Conservation (phyloP, 2,888 invertebrate genomes). For the Drosophila cracens region DNA sequence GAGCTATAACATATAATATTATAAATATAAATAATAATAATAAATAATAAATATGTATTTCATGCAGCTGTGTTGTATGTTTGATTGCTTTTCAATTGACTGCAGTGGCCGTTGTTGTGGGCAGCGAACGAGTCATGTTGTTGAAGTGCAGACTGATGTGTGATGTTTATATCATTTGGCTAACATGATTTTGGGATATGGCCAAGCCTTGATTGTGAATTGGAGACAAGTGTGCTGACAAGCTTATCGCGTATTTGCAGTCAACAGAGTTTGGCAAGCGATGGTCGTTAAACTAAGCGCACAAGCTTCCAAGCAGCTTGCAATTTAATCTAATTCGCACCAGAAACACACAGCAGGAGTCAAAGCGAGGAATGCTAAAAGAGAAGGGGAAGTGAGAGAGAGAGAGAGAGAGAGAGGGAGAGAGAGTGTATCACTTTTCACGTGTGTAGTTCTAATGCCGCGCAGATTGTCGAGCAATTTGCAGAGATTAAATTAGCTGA, state of each 20-base stretch:
- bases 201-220: not conserved
- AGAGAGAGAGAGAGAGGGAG: not conserved
- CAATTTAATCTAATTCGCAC: slow-evolving; percentile 70
- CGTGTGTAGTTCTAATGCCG: slow-evolving; percentile 79
- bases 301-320: slow-evolving; percentile 30
- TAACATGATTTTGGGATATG: slow-evolving; percentile 29
- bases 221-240: slow-evolving; percentile 31
- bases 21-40: not conserved
- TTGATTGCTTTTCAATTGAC: slow-evolving; percentile 50
- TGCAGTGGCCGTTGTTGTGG: slow-evolving; percentile 29
- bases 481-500: slow-evolving; percentile 85
- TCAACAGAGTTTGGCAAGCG: slow-evolving; percentile 45
- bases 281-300: slow-evolving; percentile 53
- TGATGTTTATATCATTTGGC: slow-evolving; percentile 29
- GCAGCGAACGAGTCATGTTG: slow-evolving; percentile 9
- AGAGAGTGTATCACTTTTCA: slow-evolving; percentile 59
- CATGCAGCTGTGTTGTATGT: slow-evolving; percentile 5
- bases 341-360: slow-evolving; percentile 43
- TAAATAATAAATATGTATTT: not conserved
- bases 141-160: slow-evolving; percentile 15
- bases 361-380: not conserved
- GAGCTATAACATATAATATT: not conserved
- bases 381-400: not conserved
- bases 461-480: slow-evolving; percentile 85
- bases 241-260: slow-evolving; percentile 69